Base-by-base conservation (phyloP, 2,797 vertebrate genomes). In the Lacerta agilis region DNA sequence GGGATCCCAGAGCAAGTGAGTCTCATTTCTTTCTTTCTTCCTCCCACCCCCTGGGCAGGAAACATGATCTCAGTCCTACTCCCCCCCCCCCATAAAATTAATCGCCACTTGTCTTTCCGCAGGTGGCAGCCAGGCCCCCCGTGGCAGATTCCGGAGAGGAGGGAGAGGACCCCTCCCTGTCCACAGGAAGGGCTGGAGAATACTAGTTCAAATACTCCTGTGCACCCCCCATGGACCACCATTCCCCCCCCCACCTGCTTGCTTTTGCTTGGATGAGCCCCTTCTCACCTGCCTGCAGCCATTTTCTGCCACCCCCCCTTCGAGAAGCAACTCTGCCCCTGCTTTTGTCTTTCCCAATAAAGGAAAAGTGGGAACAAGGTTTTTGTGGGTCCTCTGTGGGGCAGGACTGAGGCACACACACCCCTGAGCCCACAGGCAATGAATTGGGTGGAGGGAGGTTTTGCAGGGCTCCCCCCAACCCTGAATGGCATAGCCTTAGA, bases 91-190 rank as follows among this genome's bases (percentile, higher is more conserved):
- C 1, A 15, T 15, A 13, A 15, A 15, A 15, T 15, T 15, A 1
- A 7, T 11, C 38, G 2, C 25, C 7, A 23, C 3, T 1, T 33
- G 18, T n/a, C 3, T 4, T 64, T 72, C 4, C 38, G 23, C 71
- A 72, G 66, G 64, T 13, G n/a, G 2, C 10, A 38, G 1, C n/a
- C 20, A 29, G 81, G 6, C 5, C 49, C 3, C 3, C 9, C 1
- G 4, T 0, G 13, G 25, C 8, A 29, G 23, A 66, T 2, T 0
- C 20, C 29, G 1, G 2, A 17, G 55, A 41, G 1, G 4, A 43
- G 1, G 3, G 38, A 1, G 0, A 6, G 29, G n/a, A 27, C 36
- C 7, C 18, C 18, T 23, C 10, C 41, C 11, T 43, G 29, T 33
- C 1, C 71, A 33, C 71, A 38, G 73, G 29, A 78, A 38, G 15